Evolutionary conservation across 2,113 vertebrate genomes (phyloP), one percentile per base, ranked within the genome.

Genomic region (Tychaedon coryphoeus): DNA sequence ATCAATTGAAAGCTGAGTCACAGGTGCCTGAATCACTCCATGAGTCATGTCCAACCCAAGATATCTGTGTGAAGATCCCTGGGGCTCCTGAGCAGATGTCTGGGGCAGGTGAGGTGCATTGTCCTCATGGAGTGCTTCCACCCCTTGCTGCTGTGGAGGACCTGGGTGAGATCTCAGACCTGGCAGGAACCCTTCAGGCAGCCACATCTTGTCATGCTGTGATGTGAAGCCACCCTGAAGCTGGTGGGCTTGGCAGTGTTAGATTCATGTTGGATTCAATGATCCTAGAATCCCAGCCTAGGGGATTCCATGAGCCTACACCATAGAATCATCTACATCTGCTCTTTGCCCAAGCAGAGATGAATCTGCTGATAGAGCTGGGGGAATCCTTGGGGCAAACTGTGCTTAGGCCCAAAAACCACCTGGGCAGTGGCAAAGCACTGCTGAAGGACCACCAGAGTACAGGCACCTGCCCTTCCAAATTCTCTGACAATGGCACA

Each of bases 151-250:
- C 53, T 86, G 26, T 1, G 9, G 24, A 65, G 42, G 53, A 45
- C 11, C 15, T 60, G 53, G 28, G 5, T 14, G 38, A 28, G 31
- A 29, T 25, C 51, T 65, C 19, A 69, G 36, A 18, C 8, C 53
- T 70, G 67, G 18, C 28, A 53, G 60, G 12, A 66, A 2, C 67
- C 15, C 50, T 66, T 50, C 33, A 75, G 47, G 23, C 20, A 75
- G 48, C 18, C 33, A 8, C 3, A 1, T 76, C 53, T 36, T 0
- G 0, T 5, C 2, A 4, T 29, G 36, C 31, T n/a, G 6, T 8
- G 40, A 8, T 4, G 15, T 29, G 29, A 56, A 71, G 26, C 64
- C 47, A 24, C 22, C 14, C 53, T 53, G 34, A n/a, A 66, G 26
- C 4, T 61, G 56, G 23, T 47, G 57, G 10, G 34, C 57, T 53